Percentiles rank a stretch among this genome's conserved stretches.
Conservation (phyloP, 2,888 invertebrate species). For the Sinohyriopsis cumingii region DNA sequence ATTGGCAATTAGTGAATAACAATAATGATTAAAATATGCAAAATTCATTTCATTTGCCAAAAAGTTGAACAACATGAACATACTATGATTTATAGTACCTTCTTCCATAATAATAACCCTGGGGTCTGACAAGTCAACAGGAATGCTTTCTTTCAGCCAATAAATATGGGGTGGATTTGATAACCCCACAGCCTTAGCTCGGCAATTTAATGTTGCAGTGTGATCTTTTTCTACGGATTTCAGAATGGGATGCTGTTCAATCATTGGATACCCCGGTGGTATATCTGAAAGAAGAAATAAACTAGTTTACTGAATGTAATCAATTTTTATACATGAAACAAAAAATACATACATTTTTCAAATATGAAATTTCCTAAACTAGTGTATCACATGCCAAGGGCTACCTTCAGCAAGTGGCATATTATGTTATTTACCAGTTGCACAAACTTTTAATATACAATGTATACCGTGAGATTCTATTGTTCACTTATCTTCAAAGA, state of each 20-base stretch:
- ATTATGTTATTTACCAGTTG: too few relatives aligned
- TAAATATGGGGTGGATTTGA: slow-evolving; percentile 83
- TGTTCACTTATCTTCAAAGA: too few relatives aligned
- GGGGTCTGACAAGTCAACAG: slow-evolving; percentile 81
- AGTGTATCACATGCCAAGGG: too few relatives aligned
- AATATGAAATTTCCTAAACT: too few relatives aligned
- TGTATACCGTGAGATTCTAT: too few relatives aligned
- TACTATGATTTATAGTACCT: slow-evolving; percentile 36
- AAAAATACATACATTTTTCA: neutral
- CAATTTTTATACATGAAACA: neutral
- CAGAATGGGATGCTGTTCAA: slow-evolving; percentile 88
- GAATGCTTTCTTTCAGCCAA: slow-evolving; percentile 91
- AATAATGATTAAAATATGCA: too few relatives aligned
- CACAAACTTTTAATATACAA: too few relatives aligned
- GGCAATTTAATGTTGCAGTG: slow-evolving; percentile 90
- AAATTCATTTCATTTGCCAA: too few relatives aligned
- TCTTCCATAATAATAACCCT: slow-evolving; percentile 55
- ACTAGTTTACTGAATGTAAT: neutral
- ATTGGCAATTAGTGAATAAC: too few relatives aligned
- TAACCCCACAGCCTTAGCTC: slow-evolving; percentile 78
- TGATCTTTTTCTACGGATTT: slow-evolving; percentile 97
- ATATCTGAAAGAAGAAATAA: slow-evolving; percentile 77
- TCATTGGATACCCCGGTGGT: slow-evolving; percentile 93
- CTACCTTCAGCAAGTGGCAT: too few relatives aligned
- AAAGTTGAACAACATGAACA: too few relatives aligned